Percentiles rank a stretch among this genome's conserved stretches.
phyloP scores from a whole-genome alignment of 2,113 vertebrate species.

The Cyanocitta stelleri region DNA sequence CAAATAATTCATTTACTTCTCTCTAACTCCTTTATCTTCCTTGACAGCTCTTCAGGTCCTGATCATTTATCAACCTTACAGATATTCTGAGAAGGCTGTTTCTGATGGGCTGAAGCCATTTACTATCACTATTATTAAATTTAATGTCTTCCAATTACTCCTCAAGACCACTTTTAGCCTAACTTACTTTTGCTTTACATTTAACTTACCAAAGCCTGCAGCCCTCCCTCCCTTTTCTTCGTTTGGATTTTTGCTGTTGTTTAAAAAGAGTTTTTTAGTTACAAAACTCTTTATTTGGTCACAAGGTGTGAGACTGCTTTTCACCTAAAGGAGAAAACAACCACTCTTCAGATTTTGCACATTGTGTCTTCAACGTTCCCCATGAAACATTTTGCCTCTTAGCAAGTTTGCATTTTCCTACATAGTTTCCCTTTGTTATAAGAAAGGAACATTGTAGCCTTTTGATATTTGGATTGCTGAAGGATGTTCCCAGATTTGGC shows the following conservation, averaged over 20 bases:
- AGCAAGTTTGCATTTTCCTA: background rate
- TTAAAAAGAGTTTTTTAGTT: background rate
- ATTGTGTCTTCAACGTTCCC: background rate
- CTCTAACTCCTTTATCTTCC: background rate
- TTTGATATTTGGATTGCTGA: background rate
- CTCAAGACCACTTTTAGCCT: background rate
- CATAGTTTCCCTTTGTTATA: background rate
- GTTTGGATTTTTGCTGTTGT: background rate
- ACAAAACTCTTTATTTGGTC: background rate
- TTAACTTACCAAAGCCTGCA: background rate
- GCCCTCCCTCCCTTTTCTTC: fast-evolving
- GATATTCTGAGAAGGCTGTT: background rate
- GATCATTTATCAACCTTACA: constrained; percentile 8
- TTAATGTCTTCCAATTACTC: background rate
- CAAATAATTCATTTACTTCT: constrained; percentile 12
- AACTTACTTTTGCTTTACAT: background rate
- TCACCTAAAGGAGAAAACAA: background rate
- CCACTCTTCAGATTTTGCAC: background rate
- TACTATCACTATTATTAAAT: background rate
- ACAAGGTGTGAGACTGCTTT: background rate
- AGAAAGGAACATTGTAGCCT: background rate
- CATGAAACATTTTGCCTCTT: background rate
- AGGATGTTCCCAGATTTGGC: background rate
- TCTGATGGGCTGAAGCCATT: background rate
- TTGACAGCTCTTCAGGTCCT: constrained; percentile 8